These are phyloP conservation scores for Porites divaricata DNA, from an alignment of 92 coral and sea anemone genomes.

Conservation along the genomic window DNA sequence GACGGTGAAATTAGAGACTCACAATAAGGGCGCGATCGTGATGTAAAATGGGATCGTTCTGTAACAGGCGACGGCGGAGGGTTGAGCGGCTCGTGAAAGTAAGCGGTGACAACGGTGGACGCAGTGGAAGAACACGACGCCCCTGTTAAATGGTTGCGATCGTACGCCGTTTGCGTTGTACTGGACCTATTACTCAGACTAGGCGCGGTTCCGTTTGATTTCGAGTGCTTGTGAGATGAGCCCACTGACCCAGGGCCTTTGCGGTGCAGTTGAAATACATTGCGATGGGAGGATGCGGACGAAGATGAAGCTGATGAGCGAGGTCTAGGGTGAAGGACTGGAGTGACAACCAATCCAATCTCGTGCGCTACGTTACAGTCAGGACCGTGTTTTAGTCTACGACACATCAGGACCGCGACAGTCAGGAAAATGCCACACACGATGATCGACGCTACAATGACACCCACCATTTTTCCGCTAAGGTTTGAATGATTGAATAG, in stretches of 20 bases:
- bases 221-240: conserved; percentile 61
- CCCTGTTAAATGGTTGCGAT: conserved; percentile 93
- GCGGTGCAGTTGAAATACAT: conserved; percentile 63
- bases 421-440: conserved; percentile 77
- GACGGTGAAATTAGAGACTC: conserved; percentile 93
- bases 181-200: conserved; percentile 83
- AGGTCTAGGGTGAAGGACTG: conserved; percentile 60
- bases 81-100: conserved; percentile 82
- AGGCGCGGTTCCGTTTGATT: conserved; percentile 55
- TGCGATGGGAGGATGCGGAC: conserved; percentile 65
- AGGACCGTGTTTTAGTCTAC: conserved; percentile 82
- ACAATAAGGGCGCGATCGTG: conserved; percentile 85
- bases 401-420: conserved; percentile 76
- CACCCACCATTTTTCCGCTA: conserved; percentile 84
- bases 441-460: conserved; percentile 80
- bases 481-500: conserved; percentile 47
- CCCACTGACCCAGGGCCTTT: conserved; percentile 66
- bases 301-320: conserved; percentile 69
- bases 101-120: conserved; percentile 88
- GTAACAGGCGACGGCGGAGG: conserved; percentile 99
- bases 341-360: conserved; percentile 77
- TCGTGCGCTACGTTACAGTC: conserved; percentile 67
- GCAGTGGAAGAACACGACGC: conserved; percentile 89
- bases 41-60: conserved; percentile 88
- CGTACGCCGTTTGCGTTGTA: conserved; percentile 80